Evolutionary conservation across 2,797 vertebrate genomes (phyloP), one percentile per base, ranked within the genome.

Genomic region (Pangasius krempfi): DNA sequence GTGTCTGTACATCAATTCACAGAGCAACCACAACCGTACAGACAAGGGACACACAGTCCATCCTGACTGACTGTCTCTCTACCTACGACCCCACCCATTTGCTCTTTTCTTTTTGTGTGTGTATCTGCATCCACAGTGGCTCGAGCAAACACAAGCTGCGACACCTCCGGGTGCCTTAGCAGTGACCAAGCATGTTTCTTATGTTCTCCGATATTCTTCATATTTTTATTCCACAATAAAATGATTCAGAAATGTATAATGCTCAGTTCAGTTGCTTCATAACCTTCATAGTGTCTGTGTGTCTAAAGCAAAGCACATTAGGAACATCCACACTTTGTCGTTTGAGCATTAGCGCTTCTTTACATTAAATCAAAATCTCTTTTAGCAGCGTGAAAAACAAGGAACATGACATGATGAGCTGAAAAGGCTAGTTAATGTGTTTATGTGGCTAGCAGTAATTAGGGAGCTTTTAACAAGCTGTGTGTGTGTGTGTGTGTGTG

Each of bases 401-500:
- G 20, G 16, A 30, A 79, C n/a, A 80, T 58, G 78, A 79, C 50
- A 80, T 27, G 18, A 14, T n/a, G 54, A 75, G 58, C 44, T 84
- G 30, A 70, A 37, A 70, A 62, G 50, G 37, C 50, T 80, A 27
- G 27, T 54, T n/a, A 47, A 44, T 40, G 76, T 82, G 72, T 78
- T 78, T 79, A 33, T 86, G 75, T 82, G 50, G 27, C 10, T 60
- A 62, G 33, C 33, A n/a, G 54, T 22, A 60, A 86, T 60, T 72
- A 54, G n/a, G 9, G 37, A 66, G 33, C 40, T 58, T 58, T 83
- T 58, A n/a, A 75, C 37, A 47, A 47, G 72, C 14, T 20, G 16
- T 73, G 58, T 64, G 18, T 33, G 72, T 68, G 68, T 58, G 79
- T 83, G 76, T 72, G 72, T 52, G 75, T 20, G n/a, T 56, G 56